These are phyloP conservation scores for Oostethus manadensis DNA, from an alignment of 2,113 vertebrate genomes.

Conservation along the genomic window DNA sequence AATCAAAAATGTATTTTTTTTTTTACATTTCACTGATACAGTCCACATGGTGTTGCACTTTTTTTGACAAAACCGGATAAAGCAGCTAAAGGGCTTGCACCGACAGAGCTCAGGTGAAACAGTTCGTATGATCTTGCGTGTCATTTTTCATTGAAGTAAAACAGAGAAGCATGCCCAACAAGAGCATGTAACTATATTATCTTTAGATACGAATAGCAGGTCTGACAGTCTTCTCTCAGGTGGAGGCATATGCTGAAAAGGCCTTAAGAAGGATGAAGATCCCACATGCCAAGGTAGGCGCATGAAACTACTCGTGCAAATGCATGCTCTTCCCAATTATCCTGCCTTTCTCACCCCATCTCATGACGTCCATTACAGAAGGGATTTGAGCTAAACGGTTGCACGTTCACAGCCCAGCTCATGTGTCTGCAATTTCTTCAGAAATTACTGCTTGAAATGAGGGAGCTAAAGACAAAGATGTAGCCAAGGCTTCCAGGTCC, in stretches of 20 bases:
- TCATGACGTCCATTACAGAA: constrained; percentile 58
- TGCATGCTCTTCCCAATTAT: constrained; percentile 43
- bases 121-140: no score
- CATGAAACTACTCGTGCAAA: constrained; percentile 9
- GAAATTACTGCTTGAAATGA: constrained; percentile 51
- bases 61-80: no score
- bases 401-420: constrained; percentile 60
- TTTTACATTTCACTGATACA: no score
- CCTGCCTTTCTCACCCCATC: constrained; percentile 18
- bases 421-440: constrained; percentile 60
- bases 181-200: no score
- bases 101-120: no score
- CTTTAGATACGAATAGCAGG: no score
- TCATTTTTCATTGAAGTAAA: no score
- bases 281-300: constrained; percentile 24
- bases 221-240: no score
- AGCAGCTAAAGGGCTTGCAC: no score
- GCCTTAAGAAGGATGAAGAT: constrained; percentile 4
- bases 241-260: not conserved
- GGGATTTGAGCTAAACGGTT: constrained; percentile 51
- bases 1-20: no score
- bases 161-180: no score
- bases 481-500: constrained; percentile 12
- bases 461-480: constrained; percentile 8
- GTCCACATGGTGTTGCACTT: no score